These are phyloP conservation scores for Meteorus cinctellus DNA, from an alignment of 2,888 invertebrate species.

Conservation along the genomic window DNA sequence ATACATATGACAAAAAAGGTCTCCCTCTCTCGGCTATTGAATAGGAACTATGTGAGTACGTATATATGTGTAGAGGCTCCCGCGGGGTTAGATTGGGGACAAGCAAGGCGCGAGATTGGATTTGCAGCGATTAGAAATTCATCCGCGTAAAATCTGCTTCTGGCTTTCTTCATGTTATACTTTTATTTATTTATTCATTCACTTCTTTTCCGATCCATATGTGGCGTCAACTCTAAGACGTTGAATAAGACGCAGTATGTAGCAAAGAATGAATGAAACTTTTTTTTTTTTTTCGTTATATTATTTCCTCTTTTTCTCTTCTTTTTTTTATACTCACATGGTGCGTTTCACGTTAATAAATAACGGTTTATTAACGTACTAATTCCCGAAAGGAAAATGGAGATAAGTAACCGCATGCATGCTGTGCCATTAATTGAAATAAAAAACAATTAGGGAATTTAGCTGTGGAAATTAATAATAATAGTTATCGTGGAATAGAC, in stretches of 20 bases:
- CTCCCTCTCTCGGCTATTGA: slow-evolving; percentile 40
- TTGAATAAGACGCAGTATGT: slow-evolving; percentile 3
- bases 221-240: slow-evolving; percentile 31
- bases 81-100: slow-evolving; percentile 53
- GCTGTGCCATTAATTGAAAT: slow-evolving; percentile 70
- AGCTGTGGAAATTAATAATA: slow-evolving; percentile 52
- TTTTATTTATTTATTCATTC: slow-evolving; percentile 13
- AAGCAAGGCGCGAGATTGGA: slow-evolving; percentile 69
- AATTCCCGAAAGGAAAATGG: slow-evolving; percentile 61
- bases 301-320: background rate
- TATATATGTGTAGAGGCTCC: slow-evolving; percentile 35
- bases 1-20: slow-evolving; percentile 50
- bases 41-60: slow-evolving; percentile 33
- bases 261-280: slow-evolving; percentile 12
- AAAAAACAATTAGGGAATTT: slow-evolving; percentile 66
- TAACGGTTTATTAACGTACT: slow-evolving; percentile 62
- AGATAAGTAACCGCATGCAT: slow-evolving; percentile 58
- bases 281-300: background rate
- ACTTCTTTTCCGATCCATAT: background rate
- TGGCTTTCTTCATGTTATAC: slow-evolving; percentile 31
- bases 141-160: slow-evolving; percentile 69
- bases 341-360: slow-evolving; percentile 55
- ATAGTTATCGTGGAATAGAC: slow-evolving; percentile 6
- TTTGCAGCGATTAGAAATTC: slow-evolving; percentile 69
- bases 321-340: background rate